These are phyloP conservation scores for Synergus itoensis DNA, from an alignment of 2,888 invertebrate species.

Conservation along the genomic window DNA sequence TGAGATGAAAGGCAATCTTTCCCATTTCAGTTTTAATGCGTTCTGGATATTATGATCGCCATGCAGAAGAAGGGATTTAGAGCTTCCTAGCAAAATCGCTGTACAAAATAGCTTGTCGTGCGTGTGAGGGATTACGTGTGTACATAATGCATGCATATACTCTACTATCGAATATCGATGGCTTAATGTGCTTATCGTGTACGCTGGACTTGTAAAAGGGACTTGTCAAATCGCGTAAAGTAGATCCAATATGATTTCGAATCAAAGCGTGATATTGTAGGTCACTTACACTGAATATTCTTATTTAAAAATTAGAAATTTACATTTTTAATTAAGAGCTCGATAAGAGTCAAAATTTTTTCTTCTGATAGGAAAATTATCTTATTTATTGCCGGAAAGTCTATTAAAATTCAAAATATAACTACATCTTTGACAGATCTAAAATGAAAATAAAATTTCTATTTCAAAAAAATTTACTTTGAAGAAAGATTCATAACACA, in stretches of 20 bases:
- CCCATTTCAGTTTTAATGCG: neutral
- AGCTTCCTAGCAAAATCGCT: conserved; percentile 8
- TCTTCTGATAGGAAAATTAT: neutral
- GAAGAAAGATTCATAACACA: conserved; percentile 1
- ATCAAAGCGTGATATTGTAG: conserved; percentile 20
- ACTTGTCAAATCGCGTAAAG: conserved; percentile 13
- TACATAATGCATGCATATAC: conserved; percentile 32
- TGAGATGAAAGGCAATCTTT: neutral
- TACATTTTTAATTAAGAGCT: neutral
- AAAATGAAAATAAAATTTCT: too few species aligned
- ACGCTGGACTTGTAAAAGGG: conserved; percentile 37
- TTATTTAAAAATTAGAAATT: neutral
- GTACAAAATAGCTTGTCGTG: conserved; percentile 27
- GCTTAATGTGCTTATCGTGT: conserved; percentile 39
- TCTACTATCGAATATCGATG: conserved; percentile 38
- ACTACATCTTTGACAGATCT: neutral
- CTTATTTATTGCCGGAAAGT: too few species aligned
- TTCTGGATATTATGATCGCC: neutral
- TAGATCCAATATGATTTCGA: conserved; percentile 13
- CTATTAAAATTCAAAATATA: neutral
- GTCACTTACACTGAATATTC: neutral
- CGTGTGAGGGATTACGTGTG: conserved; percentile 33
- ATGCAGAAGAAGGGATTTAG: conserved; percentile 31
- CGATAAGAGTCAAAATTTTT: too few species aligned
- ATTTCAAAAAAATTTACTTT: too few species aligned